Evolutionary conservation across 1,140 invertebrate genomes (phyloP), one percentile per base, ranked within the genome.

Genomic region (Bombus breviceps): DNA sequence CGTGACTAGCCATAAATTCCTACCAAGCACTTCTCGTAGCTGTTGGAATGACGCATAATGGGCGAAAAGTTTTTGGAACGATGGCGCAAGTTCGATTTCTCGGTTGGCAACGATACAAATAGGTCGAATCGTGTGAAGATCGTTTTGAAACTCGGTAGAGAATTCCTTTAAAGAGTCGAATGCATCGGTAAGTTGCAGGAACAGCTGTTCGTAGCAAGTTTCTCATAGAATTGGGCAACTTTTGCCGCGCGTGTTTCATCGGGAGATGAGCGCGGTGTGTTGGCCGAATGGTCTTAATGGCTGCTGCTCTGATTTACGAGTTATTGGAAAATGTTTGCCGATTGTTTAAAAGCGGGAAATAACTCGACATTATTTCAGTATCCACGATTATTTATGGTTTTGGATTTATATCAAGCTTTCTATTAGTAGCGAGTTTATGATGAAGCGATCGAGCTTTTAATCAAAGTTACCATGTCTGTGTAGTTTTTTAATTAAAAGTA

Each of bases 1-100:
- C 76, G 78, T 57, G 78, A 74, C 78, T 81, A 32, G 57, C 57
- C 78, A 81, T 74, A 74, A 81, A 85, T 81, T 85, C 47, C 25
- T 25, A 25, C 22, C 71, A 25, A 53, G 47, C 18, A 2, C n/a
- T 37, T 15, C 32, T 59, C 34, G 18, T 77, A 77, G 77, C 57
- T 57, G 32, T 39, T 22, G 37, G 82, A 37, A 37, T 28, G 43
- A 71, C 41, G 81, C 32, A 12, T 13, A n/a, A n/a, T 37, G 47
- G 68, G 15, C 37, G 64, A 84, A 34, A 68, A 84, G 47, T 71
- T 73, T 71, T 10, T 13, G 1, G 28, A n/a, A 22, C n/a, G n/a
- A 39, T 53, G 32, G 34, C 43, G 73, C 34, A 41, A 77, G 22
- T n/a, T 75, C 1, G 34, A 13, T 28, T 32, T 32, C 68, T 18